These are phyloP conservation scores for Mythimna loreyi DNA, from an alignment of 2,888 invertebrate species.

Conservation along the genomic window DNA sequence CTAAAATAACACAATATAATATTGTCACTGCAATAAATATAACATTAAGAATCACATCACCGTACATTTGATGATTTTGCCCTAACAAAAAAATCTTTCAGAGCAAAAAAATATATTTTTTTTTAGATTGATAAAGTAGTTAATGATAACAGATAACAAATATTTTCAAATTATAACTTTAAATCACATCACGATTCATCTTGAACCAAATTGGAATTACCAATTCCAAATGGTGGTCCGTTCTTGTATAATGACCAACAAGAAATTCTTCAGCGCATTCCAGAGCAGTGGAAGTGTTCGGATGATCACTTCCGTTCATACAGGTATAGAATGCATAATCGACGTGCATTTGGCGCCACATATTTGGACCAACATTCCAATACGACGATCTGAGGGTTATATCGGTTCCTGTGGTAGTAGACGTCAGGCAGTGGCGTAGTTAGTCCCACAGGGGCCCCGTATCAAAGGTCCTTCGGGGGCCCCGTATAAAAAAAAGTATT, in stretches of 20 bases:
- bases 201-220: conserved; percentile 19
- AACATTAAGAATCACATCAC: too few species aligned
- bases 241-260: conserved; percentile 37
- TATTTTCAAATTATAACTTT: neutral
- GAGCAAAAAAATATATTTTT: too few species aligned
- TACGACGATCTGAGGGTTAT: conserved; percentile 25
- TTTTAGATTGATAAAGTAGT: too few species aligned
- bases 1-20: too few species aligned
- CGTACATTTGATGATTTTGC: too few species aligned
- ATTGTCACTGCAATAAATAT: too few species aligned
- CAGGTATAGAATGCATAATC: conserved; percentile 50
- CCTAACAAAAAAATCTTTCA: too few species aligned
- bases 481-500: too few species aligned
- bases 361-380: conserved; percentile 57
- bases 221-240: conserved; percentile 32
- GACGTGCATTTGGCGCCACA: conserved; percentile 50
- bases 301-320: conserved; percentile 54
- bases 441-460: too few species aligned
- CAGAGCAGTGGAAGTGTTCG: conserved; percentile 58
- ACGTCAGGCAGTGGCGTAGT: too few species aligned
- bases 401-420: conserved; percentile 38
- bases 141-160: neutral
- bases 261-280: conserved; percentile 56
- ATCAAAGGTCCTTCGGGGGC: too few species aligned
- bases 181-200: conserved; percentile 20